Conservation (phyloP, 2,888 invertebrate species). For the Desoria tigrina region DNA sequence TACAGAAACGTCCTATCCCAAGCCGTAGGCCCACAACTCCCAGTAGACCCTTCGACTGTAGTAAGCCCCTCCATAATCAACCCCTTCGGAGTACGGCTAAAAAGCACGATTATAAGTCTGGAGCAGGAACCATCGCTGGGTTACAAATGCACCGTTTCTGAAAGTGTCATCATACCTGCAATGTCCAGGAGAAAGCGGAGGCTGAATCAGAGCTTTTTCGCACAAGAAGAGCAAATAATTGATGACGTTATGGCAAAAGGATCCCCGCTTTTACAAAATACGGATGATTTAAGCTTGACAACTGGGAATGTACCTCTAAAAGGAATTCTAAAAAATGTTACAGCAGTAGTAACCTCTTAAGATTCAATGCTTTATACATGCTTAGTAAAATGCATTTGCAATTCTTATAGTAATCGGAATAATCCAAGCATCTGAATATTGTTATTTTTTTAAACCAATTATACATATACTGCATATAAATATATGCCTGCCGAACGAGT, state of each 20-base stretch:
- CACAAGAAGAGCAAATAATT: no score
- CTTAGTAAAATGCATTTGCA: no score
- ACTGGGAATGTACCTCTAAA: neutral
- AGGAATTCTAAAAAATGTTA: constrained; percentile 11
- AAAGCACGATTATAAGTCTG: neutral
- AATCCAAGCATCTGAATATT: no score
- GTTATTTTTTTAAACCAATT: no score
- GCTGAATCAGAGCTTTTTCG: constrained; percentile 7
- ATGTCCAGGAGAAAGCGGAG: constrained; percentile 17
- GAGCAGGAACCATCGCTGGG: neutral
- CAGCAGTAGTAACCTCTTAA: neutral
- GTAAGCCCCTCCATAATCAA: neutral
- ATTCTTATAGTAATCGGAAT: no score
- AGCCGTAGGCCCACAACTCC: neutral
- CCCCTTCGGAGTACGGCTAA: neutral
- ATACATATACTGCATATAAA: no score
- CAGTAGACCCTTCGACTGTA: neutral
- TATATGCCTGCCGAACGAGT: no score
- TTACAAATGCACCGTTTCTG: constrained; percentile 9
- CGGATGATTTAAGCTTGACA: no score
- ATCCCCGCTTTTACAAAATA: no score
- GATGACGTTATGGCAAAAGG: no score
- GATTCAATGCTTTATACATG: no score
- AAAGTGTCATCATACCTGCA: constrained; percentile 8
- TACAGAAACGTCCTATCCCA: constrained; percentile 3